Evolutionary conservation across 92 coral and sea anemone genomes (phyloP), one percentile per base, ranked within the genome.

Genomic region (Siderastrea siderea): DNA sequence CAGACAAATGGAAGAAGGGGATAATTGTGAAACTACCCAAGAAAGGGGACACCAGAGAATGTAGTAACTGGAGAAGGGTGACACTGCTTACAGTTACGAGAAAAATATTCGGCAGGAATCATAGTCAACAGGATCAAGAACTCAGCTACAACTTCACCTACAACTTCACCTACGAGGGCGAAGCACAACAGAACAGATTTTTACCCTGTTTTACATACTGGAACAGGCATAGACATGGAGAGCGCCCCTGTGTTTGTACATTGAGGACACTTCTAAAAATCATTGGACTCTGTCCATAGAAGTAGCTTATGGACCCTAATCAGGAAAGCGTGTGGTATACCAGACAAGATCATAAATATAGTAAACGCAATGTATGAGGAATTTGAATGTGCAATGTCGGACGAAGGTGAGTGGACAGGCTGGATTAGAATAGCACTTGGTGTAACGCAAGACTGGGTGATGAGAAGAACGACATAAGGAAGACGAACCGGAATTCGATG

Each of bases 381-480:
- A 60, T 79, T 58, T 62, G 74, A 80, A 67, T 87, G 80, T 71
- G 71, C 86, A 46, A 81, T 87, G 59, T 52, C 53, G 60, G 74
- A 58, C 48, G 81, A 84, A 75, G 88, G 78, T 17, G 87, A 68
- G 49, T 46, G 14, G 61, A 67, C 55, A 48, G 57, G 55, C 52
- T 77, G 77, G 91, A 54, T 87, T 79, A 70, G 46, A 59, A 63
- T 87, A 15, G 60, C 74, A 62, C 55, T 86, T 51, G 75, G 86
- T 47, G 86, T 87, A 26, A 87, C 71, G 59, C 91, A 87, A 49
- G 87, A 87, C 53, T 80, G 81, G 86, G 85, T 79, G 76, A 71
- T 81, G 81, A 47, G 75, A 57, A 80, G 74, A 77, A 58, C 91
- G 55, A 63, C 80, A 19, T 72, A 79, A n/a, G 67, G 74, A 47